Evolutionary conservation across 2,797 vertebrate genomes (phyloP).

Genomic region (Propithecus deckenii): DNA sequence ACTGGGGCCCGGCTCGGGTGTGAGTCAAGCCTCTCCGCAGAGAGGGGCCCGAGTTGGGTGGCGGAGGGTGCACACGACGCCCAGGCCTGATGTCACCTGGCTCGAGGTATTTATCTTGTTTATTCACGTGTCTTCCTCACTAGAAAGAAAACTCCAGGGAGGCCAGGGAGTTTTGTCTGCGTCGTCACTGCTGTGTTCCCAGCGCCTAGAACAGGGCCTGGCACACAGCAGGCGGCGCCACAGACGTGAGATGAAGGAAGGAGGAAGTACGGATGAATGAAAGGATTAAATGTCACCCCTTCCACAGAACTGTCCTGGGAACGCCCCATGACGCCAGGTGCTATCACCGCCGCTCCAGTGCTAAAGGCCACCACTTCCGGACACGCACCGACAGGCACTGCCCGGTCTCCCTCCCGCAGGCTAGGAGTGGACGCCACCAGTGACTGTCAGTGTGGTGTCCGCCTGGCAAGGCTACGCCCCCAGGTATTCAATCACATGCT

Average conservation of each 20-base stretch:
- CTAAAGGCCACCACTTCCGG: neutral
- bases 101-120: neutral
- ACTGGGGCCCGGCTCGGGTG: accelerated
- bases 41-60: neutral
- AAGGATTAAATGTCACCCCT: no score
- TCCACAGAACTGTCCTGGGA: neutral
- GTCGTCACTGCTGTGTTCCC: neutral
- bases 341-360: neutral
- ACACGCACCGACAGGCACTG: neutral
- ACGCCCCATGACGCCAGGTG: no score
- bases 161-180: no score
- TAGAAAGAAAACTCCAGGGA: neutral
- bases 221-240: neutral
- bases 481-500: neutral
- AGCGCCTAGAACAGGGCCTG: neutral
- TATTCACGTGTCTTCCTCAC: neutral
- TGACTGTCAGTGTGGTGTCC: neutral
- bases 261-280: neutral
- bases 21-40: neutral
- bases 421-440: neutral
- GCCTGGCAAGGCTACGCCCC: neutral
- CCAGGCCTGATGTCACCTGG: neutral
- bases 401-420: no score
- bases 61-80: neutral
- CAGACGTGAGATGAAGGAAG: neutral